Evolutionary conservation across 2,888 invertebrate species (phyloP).

Genomic region (Trypoxylon attenuatum): DNA sequence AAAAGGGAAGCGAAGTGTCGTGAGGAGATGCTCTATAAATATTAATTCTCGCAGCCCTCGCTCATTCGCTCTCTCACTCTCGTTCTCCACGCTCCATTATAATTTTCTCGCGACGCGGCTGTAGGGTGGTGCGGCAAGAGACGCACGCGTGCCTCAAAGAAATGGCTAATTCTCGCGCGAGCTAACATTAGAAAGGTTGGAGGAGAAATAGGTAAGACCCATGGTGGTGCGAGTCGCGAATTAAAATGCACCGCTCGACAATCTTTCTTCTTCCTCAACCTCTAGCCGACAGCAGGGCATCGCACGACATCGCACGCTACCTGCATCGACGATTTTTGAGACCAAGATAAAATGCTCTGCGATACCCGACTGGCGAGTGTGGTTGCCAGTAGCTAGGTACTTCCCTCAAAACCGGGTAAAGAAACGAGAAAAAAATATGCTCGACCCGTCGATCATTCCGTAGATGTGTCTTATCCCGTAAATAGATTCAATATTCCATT

Average conservation of each 20-base stretch:
- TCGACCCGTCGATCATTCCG: no score
- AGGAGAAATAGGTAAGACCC: no score
- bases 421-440: conserved; percentile 5
- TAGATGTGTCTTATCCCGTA: no score
- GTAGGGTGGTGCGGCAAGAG: no score
- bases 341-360: no score
- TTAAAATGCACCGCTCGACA: conserved; percentile 20
- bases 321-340: no score
- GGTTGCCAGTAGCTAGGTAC: conserved; percentile 24
- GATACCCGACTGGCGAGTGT: no score
- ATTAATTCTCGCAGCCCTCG: conserved; percentile 31
- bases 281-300: background rate
- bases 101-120: conserved; percentile 23
- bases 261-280: background rate
- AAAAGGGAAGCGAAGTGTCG: background rate
- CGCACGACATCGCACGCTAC: no score
- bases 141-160: conserved; percentile 31
- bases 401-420: background rate
- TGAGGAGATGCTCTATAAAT: conserved; percentile 40
- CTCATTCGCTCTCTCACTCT: background rate
- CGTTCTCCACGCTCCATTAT: background rate
- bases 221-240: no score
- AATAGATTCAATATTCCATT: no score
- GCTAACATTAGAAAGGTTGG: conserved; percentile 45
- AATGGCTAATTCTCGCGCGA: conserved; percentile 44